Evolutionary conservation across 2,797 vertebrate genomes (phyloP).

Genomic region (Thaleichthys pacificus): DNA sequence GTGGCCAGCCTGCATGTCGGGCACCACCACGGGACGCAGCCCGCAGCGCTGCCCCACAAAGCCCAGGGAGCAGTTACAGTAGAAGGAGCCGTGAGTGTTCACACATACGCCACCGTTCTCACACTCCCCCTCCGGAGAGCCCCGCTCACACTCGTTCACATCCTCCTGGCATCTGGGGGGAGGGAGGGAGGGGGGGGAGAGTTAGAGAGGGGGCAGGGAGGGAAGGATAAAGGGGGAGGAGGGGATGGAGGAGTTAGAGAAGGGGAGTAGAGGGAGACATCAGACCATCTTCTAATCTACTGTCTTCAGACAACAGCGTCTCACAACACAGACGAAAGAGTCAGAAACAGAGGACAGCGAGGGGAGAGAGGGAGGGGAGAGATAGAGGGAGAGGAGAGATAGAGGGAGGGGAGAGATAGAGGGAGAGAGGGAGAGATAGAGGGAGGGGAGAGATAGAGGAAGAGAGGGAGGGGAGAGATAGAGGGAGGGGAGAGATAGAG

Average conservation of each 20-base stretch:
- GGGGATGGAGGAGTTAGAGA: not conserved
- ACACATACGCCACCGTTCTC: conserved; percentile 91
- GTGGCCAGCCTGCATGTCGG: conserved; percentile 94
- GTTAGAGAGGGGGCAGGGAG: not conserved
- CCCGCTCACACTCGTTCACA: conserved; percentile 88
- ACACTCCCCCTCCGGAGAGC: conserved; percentile 80
- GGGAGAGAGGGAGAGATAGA: too few relatives aligned
- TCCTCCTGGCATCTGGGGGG: conserved; percentile 89
- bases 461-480: too few relatives aligned
- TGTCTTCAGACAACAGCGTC: not conserved
- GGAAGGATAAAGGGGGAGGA: not conserved
- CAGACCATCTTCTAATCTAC: not conserved
- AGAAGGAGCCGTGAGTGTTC: conserved; percentile 92
- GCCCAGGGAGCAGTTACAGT: conserved; percentile 92
- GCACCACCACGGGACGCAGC: conserved; percentile 89
- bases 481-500: too few relatives aligned
- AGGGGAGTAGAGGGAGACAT: not conserved
- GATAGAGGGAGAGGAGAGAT: not conserved
- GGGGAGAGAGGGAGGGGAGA: not conserved
- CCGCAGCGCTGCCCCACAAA: conserved; percentile 89
- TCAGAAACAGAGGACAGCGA: not conserved
- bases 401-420: too few relatives aligned
- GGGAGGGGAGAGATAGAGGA: too few relatives aligned
- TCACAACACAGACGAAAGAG: too few relatives aligned
- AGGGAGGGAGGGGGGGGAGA: not conserved